Evolutionary conservation across 2,888 invertebrate genomes (phyloP), one percentile per base, ranked within the genome.

Genomic region (Drosophila paracracens): DNA sequence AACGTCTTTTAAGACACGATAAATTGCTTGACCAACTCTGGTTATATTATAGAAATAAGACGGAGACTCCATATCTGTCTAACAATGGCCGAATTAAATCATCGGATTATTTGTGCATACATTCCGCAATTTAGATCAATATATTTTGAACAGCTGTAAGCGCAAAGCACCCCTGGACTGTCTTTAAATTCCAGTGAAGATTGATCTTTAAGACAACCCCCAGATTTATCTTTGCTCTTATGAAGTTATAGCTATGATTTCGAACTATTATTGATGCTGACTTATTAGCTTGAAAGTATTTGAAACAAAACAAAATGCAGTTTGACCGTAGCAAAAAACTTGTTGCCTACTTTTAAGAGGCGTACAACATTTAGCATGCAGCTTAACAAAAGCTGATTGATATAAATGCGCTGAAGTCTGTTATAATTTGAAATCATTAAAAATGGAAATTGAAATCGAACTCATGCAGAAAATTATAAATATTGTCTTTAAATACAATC

Each of bases 311-410:
- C 27, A 2, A 2, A 48, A 27, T 27, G 27, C 27, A 18, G 27
- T 21, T 21, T 6, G 46, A 13, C 4, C 18, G 4, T n/a, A 38
- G 3, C 31, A 11, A 7, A 36, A 35, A 21, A 31, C 11, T 1
- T 3, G 21, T 53, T 65, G 72, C 73, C 40, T 73, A 72, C 57
- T 60, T 50, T 53, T 21, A 29, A 40, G 57, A 21, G 16, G 0
- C 2, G 0, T 0, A n/a, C 5, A 11, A 60, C 35, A 52, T 5
- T 0, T 11, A 1, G 2, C 31, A 1, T n/a, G 40, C 33, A 11
- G 11, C 6, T 25, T 0, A 16, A 35, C 16, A 57, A 40, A 73
- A 66, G 72, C 66, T 66, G 10, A 21, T 4, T 60, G 66, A 33
- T 71, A 46, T 25, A 25, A 46, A 16, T 43, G 27, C 13, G 16